Evolutionary conservation across 2,113 vertebrate species (phyloP).

Genomic region (Benthochromis sp.): DNA sequence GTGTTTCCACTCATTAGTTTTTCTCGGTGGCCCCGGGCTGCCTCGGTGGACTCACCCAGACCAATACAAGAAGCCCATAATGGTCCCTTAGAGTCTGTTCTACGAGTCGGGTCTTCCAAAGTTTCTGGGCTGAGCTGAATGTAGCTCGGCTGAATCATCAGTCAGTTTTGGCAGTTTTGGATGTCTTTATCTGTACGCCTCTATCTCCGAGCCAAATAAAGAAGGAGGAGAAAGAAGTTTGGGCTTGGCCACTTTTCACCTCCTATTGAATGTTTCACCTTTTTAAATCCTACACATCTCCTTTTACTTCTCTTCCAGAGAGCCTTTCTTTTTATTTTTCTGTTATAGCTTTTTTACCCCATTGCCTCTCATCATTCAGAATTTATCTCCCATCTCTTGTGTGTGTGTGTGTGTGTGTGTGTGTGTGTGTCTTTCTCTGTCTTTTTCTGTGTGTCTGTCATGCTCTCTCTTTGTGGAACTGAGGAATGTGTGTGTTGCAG

Average conservation of each 20-base stretch:
- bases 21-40: constrained; percentile 45
- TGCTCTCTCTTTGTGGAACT: constrained; percentile 59
- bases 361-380: constrained; percentile 15
- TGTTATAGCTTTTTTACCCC: not conserved
- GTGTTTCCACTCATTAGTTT: constrained; percentile 64
- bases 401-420: not conserved
- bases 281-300: constrained; percentile 7
- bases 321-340: not conserved
- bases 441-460: not conserved
- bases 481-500: constrained; percentile 78
- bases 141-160: constrained; percentile 30
- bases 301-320: not conserved
- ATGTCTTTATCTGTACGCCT: constrained; percentile 30
- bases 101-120: constrained; percentile 11
- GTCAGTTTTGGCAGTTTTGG: constrained; percentile 33
- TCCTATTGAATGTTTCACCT: constrained; percentile 33
- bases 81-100: constrained; percentile 30
- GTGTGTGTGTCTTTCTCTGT: not conserved
- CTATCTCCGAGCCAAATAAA: constrained; percentile 10
- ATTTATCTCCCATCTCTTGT: constrained; percentile 33
- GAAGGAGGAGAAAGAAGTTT: constrained; percentile 15
- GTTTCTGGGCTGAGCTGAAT: constrained; percentile 13
- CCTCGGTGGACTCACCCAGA: constrained; percentile 39
- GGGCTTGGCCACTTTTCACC: constrained; percentile 45
- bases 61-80: constrained; percentile 48